A percentile compares a stretch with the other conserved stretches of the same genome.
phyloP scores from a whole-genome alignment of 92 coral and sea anemone genomes.

The Siderastrea siderea region DNA sequence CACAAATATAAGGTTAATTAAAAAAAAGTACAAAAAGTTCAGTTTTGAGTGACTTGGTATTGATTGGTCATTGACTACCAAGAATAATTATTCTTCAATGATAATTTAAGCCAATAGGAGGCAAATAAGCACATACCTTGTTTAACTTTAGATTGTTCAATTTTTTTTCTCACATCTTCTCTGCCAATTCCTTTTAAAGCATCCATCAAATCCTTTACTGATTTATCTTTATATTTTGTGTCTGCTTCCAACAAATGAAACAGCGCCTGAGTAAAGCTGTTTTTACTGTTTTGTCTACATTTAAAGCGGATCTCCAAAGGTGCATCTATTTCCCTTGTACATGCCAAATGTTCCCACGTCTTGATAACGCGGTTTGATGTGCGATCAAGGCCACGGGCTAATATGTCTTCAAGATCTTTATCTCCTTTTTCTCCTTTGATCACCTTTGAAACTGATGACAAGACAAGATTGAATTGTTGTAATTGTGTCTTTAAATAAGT shows the following conservation, averaged over 20 bases:
- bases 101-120: no score
- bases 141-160: no score
- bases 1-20: no score
- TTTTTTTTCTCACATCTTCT: constrained; percentile 46
- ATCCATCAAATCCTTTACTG: constrained; percentile 33
- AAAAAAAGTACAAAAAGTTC: no score
- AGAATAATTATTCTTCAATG: no score
- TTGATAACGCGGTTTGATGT: constrained; percentile 50
- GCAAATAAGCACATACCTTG: no score
- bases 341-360: constrained; percentile 68
- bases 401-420: constrained; percentile 27
- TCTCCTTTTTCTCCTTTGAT: not conserved
- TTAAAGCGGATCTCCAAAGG: constrained; percentile 45
- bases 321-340: constrained; percentile 48
- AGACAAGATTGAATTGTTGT: no score
- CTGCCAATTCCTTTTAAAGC: constrained; percentile 26
- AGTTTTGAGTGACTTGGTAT: no score
- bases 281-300: constrained; percentile 37
- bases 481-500: no score
- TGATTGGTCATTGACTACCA: no score
- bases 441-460: constrained; percentile 3
- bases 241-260: constrained; percentile 42
- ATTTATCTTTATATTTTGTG: constrained; percentile 9
- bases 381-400: constrained; percentile 49
- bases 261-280: constrained; percentile 57